Conservation (phyloP, 1,140 invertebrate species). For the Formica selysi region DNA sequence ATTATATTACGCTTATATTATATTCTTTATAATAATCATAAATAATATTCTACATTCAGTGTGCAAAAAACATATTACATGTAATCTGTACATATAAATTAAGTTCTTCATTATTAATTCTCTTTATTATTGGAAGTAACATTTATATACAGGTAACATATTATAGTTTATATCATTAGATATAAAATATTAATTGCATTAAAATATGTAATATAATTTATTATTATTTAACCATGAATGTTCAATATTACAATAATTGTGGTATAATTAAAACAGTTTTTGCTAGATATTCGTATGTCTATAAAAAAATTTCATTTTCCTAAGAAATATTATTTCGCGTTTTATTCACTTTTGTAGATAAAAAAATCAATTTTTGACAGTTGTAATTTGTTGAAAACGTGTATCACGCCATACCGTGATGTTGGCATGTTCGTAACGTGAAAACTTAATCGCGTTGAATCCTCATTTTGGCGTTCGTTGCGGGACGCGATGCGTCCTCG, state of each 20-base stretch:
- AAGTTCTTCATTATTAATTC: not conserved
- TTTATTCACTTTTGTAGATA: not conserved
- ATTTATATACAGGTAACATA: not conserved
- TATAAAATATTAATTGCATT: slow-evolving; percentile 16
- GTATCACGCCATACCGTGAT: slow-evolving; percentile 10
- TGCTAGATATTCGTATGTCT: not conserved
- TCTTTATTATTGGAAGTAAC: not conserved
- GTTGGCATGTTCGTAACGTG: slow-evolving; percentile 23
- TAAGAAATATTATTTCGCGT: slow-evolving; percentile 1
- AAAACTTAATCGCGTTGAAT: slow-evolving; percentile 62
- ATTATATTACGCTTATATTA: no score
- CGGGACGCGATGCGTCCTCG: slow-evolving; percentile 33
- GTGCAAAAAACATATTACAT: not conserved
- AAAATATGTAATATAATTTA: slow-evolving; percentile 15
- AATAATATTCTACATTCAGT: not conserved
- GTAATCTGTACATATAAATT: not conserved
- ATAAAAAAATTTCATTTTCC: not conserved
- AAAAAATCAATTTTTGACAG: slow-evolving; percentile 6
- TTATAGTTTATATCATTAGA: not conserved
- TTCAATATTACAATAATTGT: not conserved
- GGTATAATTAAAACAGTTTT: not conserved
- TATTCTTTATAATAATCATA: not conserved
- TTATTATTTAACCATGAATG: not conserved
- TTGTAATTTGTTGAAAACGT: slow-evolving; percentile 18
- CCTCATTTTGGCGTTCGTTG: slow-evolving; percentile 40